Base-by-base conservation (phyloP, 2,888 invertebrate genomes). In the Idaea straminata region DNA sequence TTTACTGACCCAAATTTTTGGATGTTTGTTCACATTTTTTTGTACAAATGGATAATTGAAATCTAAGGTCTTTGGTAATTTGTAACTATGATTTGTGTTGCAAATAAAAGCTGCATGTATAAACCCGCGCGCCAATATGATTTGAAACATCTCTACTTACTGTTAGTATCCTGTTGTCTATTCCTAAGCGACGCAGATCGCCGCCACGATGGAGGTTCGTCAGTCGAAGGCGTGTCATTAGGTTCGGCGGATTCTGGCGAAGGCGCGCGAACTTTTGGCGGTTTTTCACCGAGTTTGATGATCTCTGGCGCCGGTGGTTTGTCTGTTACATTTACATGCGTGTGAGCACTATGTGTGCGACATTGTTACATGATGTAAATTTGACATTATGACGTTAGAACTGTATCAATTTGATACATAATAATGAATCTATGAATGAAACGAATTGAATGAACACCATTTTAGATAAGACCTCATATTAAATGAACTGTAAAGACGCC, bases 151-250 rank as follows among this genome's bases (percentile, higher is more conserved):
- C 34, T 67, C 62, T 77, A 86, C 91, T 88, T 69, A 89, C 88
- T 83, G 65, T 82, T 73, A 15, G 81, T 66, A 59, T 91, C 91
- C 65, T 84, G 82, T 63, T 87, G 87, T 64, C 83, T 79, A 71
- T 78, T 85, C 16, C 91, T 78, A 80, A 91, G 87, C 5, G 90
- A 90, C 4, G 87, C 86, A 3, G 89, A 87, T 4, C 91, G 80
- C 0, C 93, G 85, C 93, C 93, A 92, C 5, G 91, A 89, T 0
- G 92, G 92, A n/a, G 87, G 72, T 34, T 91, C 92, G 63, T 89
- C 89, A 5, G 72, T 70, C 5, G 74, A 68, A 2, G 77, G 67
- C 5, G 76, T 71, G 59, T 84, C 81, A 2, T 78, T 69, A 4
- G 78, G 74, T 64, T 85, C 87, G 0, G 81, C 72, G 1, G 77